These are phyloP conservation scores for Dolichoris vasculosae DNA, from an alignment of 1,140 invertebrate genomes.

Conservation along the genomic window DNA sequence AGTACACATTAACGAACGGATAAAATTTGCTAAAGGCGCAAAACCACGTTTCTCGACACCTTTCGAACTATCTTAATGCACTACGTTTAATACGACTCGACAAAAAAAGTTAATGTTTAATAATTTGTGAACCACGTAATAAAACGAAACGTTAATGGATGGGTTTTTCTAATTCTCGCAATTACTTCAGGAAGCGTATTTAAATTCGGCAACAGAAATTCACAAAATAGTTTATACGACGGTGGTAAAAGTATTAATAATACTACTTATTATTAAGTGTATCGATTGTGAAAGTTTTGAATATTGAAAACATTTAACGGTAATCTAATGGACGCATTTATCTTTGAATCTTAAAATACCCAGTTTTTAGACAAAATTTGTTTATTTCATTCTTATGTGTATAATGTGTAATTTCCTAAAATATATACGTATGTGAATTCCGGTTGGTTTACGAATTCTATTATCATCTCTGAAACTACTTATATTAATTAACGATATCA, in stretches of 20 bases:
- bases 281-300: constrained; percentile 2
- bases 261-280: background rate
- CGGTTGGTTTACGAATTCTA: no score
- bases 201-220: background rate
- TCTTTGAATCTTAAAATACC: background rate
- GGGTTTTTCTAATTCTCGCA: background rate
- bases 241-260: background rate
- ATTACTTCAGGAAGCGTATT: background rate
- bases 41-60: background rate
- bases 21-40: background rate
- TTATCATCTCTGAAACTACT: no score
- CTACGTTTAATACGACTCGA: background rate
- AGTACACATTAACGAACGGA: background rate
- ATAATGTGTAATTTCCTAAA: no score
- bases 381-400: background rate
- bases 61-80: background rate
- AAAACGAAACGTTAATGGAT: background rate
- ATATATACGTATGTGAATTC: no score
- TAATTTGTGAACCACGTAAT: background rate
- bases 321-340: background rate
- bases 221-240: background rate
- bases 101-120: background rate
- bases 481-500: no score
- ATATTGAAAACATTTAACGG: background rate
- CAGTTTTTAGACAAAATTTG: background rate